phyloP scores from a whole-genome alignment of 1,140 invertebrate genomes.

The Sitophilus oryzae region DNA sequence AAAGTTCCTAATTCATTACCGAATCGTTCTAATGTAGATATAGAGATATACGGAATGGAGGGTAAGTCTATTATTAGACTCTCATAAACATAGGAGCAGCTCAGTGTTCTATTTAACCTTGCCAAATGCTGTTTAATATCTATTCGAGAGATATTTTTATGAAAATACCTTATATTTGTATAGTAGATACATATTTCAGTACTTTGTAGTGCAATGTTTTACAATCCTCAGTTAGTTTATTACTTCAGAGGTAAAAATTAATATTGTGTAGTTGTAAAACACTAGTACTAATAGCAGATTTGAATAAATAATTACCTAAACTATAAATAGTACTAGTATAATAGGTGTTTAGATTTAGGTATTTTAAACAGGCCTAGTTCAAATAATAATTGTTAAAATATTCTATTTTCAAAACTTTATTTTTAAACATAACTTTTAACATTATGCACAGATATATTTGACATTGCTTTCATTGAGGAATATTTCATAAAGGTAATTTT shows the following conservation, averaged over 20 bases:
- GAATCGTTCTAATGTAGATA: slow-evolving; percentile 96
- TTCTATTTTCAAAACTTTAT: too few species aligned
- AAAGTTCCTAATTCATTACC: slow-evolving; percentile 98
- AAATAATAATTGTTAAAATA: too few species aligned
- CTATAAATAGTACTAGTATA: too few species aligned
- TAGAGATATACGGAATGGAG: slow-evolving; percentile 99
- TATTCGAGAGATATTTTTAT: slow-evolving; percentile 7
- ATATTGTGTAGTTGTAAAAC: too few species aligned
- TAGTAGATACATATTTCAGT: neutral
- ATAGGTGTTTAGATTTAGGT: too few species aligned
- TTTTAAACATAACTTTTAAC: too few species aligned
- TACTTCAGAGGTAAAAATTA: slow-evolving; percentile 19
- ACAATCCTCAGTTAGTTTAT: slow-evolving; percentile 18
- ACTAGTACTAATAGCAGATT: too few species aligned
- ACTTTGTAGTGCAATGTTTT: slow-evolving; percentile 14
- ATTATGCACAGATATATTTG: too few species aligned
- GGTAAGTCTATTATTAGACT: slow-evolving; percentile 50
- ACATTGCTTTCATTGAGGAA: too few species aligned
- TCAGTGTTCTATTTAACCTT: slow-evolving; percentile 20
- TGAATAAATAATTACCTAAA: too few species aligned
- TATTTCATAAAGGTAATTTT: too few species aligned
- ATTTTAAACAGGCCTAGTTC: too few species aligned
- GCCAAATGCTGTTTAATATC: slow-evolving; percentile 11
- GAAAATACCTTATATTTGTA: neutral
- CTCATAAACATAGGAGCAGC: slow-evolving; percentile 14